These are phyloP conservation scores for Dromiciops gliroides DNA, from an alignment of 2,113 vertebrate genomes.

Conservation along the genomic window DNA sequence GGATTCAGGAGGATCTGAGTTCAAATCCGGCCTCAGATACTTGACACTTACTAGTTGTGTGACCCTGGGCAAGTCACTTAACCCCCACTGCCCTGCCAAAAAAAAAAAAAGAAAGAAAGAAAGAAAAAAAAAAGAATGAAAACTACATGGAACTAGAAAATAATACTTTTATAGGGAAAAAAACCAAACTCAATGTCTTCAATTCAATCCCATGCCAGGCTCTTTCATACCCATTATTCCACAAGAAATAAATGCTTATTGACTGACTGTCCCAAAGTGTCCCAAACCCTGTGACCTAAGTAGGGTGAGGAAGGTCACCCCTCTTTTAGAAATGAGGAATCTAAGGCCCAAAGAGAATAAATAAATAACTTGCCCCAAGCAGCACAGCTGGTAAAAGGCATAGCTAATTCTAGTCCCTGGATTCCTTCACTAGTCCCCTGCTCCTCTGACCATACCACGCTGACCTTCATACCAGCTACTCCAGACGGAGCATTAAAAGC, in stretches of 20 bases:
- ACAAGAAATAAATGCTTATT: neutral
- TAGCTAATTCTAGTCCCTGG: neutral
- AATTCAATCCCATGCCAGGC: neutral
- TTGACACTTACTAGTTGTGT: too few species aligned
- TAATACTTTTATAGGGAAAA: too few species aligned
- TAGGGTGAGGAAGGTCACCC: neutral
- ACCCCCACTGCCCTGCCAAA: too few species aligned
- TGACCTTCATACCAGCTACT: neutral
- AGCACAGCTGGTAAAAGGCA: neutral
- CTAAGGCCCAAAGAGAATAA: constrained; percentile 23
- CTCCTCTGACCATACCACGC: constrained; percentile 1
- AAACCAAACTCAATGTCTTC: neutral
- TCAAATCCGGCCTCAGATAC: too few species aligned
- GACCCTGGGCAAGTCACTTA: too few species aligned
- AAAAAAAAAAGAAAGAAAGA: too few species aligned
- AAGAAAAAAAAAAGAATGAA: too few species aligned
- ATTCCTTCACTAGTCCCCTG: neutral
- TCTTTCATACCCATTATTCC: neutral
- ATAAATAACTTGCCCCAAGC: constrained; percentile 3
- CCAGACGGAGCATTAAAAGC: neutral
- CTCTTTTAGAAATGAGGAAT: constrained; percentile 14
- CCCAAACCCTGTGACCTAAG: constrained; percentile 1
- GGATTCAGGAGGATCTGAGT: too few species aligned
- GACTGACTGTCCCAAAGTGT: neutral
- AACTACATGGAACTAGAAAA: too few species aligned